phyloP scores from a whole-genome alignment of 2,113 vertebrate species.

The Callipepla squamata region DNA sequence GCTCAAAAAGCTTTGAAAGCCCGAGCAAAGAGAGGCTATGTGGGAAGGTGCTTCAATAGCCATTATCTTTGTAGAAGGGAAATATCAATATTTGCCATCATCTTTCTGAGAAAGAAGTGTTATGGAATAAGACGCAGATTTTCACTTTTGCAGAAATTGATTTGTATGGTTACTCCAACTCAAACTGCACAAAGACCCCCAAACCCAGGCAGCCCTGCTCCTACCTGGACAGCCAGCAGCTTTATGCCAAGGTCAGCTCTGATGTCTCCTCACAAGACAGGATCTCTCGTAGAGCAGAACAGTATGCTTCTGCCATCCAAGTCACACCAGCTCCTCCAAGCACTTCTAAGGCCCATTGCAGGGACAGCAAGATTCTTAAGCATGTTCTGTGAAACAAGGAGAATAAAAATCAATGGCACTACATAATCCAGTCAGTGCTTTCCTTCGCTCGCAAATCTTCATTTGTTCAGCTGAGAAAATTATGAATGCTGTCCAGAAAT shows the following conservation, averaged over 20 bases:
- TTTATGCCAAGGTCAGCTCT: not conserved
- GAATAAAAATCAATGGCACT: conserved; percentile 55
- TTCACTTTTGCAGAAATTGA: not conserved
- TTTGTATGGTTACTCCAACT: not conserved
- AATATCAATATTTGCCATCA: not conserved
- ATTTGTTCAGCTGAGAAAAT: conserved; percentile 65
- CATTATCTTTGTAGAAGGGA: not conserved
- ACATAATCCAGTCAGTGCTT: conserved; percentile 34
- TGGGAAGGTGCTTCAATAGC: not conserved
- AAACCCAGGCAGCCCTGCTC: not conserved
- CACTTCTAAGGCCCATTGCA: not conserved
- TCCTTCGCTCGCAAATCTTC: conserved; percentile 63
- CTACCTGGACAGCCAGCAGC: conserved; percentile 20
- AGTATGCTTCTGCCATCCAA: not conserved
- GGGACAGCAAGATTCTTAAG: not conserved
- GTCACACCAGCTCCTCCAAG: not conserved
- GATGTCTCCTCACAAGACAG: not conserved
- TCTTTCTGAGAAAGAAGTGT: not conserved
- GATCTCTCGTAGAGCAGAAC: not conserved
- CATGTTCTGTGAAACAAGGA: conserved; percentile 18
- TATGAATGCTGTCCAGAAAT: conserved; percentile 62
- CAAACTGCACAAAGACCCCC: not conserved
- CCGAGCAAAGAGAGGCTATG: not conserved
- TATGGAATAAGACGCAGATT: not conserved
- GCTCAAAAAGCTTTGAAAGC: not conserved